Conservation (phyloP, 2,113 vertebrate genomes). For the Prolemur simus region DNA sequence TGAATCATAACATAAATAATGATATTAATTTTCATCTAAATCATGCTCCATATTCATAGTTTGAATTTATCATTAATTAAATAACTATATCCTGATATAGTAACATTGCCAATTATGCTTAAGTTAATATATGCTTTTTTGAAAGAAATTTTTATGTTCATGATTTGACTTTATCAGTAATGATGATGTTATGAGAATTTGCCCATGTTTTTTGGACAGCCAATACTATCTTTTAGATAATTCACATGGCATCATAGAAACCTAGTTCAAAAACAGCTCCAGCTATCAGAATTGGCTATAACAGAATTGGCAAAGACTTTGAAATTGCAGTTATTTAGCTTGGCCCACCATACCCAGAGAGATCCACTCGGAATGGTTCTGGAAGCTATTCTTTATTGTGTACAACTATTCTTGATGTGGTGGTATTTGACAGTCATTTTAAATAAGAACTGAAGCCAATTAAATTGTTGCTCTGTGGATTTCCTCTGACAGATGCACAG, state of each 20-base stretch:
- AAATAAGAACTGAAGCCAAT: constrained; percentile 27
- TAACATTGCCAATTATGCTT: not conserved
- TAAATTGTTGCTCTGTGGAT: constrained; percentile 33
- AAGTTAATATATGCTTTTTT: not conserved
- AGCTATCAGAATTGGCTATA: not conserved
- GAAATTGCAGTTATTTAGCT: constrained; percentile 23
- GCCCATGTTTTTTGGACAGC: not conserved
- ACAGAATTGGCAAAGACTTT: constrained; percentile 39
- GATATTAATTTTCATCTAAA: constrained; percentile 69
- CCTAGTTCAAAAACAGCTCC: not conserved
- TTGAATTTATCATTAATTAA: constrained; percentile 67
- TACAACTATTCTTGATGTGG: constrained; percentile 33
- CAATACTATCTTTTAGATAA: constrained; percentile 1
- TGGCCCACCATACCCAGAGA: not conserved
- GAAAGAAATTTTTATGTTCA: not conserved
- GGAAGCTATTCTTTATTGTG: constrained; percentile 17
- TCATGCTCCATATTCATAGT: constrained; percentile 63
- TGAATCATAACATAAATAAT: constrained; percentile 35
- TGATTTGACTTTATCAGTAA: not conserved
- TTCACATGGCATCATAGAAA: not conserved
- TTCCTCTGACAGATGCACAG: constrained; percentile 25
- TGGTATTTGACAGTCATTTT: constrained; percentile 41
- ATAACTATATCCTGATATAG: constrained; percentile 29
- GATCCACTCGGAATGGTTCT: constrained; percentile 27
- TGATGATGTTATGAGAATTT: constrained; percentile 11